Evolutionary conservation across 2,113 vertebrate species (phyloP).

Genomic region (human (Homo sapiens)): DNA sequence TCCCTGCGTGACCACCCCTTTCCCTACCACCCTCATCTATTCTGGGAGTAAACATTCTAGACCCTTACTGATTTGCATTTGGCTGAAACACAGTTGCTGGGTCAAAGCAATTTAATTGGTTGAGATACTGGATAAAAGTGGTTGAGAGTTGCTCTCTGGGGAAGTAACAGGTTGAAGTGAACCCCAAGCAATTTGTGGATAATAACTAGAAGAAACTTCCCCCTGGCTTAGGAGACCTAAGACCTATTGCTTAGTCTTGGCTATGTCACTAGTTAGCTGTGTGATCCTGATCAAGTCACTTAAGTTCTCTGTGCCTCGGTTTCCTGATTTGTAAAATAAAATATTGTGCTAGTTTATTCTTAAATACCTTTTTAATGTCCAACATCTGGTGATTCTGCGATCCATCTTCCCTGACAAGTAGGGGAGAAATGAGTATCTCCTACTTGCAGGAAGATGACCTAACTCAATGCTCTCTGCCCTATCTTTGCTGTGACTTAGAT

Average conservation of each 20-base stretch:
- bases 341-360: neutral
- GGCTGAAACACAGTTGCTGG: neutral
- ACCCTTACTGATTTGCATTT: neutral
- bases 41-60: neutral
- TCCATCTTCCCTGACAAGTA: no score
- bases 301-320: neutral
- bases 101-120: neutral
- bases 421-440: neutral
- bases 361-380: neutral
- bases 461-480: neutral
- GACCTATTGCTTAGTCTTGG: neutral
- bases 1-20: neutral
- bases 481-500: neutral
- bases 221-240: neutral
- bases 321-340: neutral
- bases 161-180: neutral
- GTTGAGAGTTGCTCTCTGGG: neutral
- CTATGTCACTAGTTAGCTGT: neutral
- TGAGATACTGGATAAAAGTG: neutral
- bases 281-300: neutral
- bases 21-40: neutral
- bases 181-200: neutral
- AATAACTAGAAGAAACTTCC: neutral
- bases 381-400: neutral
- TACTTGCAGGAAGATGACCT: neutral